Conservation (phyloP, 2,888 invertebrate genomes). For the Syrista parreyssii region DNA sequence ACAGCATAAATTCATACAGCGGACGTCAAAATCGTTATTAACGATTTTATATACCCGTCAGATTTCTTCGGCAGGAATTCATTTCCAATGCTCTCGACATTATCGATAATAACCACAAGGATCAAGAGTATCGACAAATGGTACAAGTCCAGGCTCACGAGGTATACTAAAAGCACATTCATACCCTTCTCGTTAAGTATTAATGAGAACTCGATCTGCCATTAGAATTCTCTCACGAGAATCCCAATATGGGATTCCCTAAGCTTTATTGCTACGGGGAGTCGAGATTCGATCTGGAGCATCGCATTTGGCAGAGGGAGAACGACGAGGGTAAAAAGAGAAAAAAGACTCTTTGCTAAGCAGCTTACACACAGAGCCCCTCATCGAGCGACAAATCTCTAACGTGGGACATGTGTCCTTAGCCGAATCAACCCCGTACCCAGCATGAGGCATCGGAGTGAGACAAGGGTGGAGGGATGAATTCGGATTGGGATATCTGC, state of each 20-base stretch:
- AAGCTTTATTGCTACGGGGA: not conserved
- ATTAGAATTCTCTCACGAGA: slow-evolving; percentile 15
- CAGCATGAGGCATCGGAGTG: not conserved
- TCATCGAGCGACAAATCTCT: not conserved
- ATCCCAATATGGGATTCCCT: not conserved
- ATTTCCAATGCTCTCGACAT: not conserved
- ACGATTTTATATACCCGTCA: not conserved
- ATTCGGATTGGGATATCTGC: not conserved
- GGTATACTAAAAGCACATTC: not conserved
- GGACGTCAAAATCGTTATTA: not conserved
- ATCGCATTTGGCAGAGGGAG: not conserved
- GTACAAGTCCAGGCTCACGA: not conserved
- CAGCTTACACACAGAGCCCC: not conserved
- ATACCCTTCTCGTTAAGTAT: not conserved
- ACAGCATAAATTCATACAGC: not conserved
- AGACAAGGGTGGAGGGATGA: not conserved
- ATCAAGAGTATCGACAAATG: not conserved
- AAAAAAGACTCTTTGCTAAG: not conserved
- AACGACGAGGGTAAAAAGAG: not conserved
- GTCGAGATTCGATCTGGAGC: not conserved
- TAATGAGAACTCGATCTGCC: slow-evolving; percentile 12
- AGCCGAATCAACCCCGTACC: not conserved
- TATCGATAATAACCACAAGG: not conserved
- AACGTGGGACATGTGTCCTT: not conserved
- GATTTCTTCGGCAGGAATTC: not conserved